A percentile compares a stretch with the other conserved stretches of the same genome.
Evolutionary conservation across 2,797 vertebrate genomes (phyloP).

Genomic region (Discoglossus pictus): DNA sequence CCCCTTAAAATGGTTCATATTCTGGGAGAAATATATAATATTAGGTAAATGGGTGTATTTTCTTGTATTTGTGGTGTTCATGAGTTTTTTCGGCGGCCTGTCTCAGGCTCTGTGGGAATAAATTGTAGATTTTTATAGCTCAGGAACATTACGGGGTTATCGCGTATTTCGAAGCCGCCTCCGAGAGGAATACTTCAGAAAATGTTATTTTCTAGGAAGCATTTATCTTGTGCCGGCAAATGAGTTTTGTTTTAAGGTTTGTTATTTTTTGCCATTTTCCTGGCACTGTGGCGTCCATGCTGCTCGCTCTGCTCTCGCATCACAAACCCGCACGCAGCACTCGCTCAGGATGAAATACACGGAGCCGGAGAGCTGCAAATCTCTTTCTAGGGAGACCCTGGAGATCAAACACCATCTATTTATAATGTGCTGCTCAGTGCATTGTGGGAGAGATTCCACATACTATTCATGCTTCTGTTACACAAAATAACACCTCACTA

Average conservation of each 20-base stretch:
- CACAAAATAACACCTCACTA: too few species aligned
- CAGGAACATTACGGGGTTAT: slow-evolving; percentile 45
- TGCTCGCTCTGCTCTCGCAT: slow-evolving; percentile 1
- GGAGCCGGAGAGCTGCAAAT: slow-evolving; percentile 20
- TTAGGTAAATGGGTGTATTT: too few species aligned
- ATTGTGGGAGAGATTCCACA: slow-evolving; percentile 15
- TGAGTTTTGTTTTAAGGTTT: slow-evolving; percentile 46
- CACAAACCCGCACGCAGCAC: slow-evolving; percentile 7
- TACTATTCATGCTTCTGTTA: too few species aligned
- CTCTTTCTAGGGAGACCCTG: slow-evolving; percentile 20
- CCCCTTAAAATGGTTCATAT: too few species aligned
- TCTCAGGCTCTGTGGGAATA: slow-evolving; percentile 22
- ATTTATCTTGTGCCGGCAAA: slow-evolving; percentile 44
- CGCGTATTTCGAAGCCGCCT: slow-evolving; percentile 39
- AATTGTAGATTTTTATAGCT: slow-evolving; percentile 31
- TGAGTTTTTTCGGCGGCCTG: too few species aligned
- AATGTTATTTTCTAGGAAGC: slow-evolving; percentile 32
- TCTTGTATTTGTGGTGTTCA: too few species aligned
- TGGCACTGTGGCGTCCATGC: slow-evolving; percentile 5
- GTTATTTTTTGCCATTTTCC: slow-evolving; percentile 28
- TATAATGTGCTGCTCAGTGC: background rate
- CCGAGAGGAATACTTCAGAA: slow-evolving; percentile 33
- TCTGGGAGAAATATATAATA: too few species aligned
- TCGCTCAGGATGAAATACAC: slow-evolving; percentile 27
- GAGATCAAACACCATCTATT: slow-evolving; percentile 28